Conservation (phyloP, 2,797 vertebrate species). For the Sebastes minor region DNA sequence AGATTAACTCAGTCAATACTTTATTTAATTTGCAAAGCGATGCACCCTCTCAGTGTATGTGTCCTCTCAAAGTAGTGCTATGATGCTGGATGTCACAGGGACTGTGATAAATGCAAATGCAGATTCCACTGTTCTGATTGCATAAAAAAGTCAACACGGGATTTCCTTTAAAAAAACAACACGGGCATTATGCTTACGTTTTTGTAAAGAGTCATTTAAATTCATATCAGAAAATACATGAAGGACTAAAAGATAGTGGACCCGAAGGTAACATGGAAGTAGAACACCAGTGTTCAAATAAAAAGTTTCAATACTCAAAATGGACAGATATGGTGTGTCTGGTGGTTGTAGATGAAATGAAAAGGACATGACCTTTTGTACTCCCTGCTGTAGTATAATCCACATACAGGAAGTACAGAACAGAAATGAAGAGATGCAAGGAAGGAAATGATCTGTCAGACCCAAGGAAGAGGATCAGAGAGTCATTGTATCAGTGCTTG, state of each 20-base stretch:
- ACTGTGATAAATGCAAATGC: no score
- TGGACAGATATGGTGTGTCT: neutral
- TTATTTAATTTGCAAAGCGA: no score
- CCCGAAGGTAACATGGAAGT: neutral
- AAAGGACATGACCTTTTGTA: neutral
- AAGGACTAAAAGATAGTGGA: no score
- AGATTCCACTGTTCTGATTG: no score
- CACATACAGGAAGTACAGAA: conserved; percentile 5
- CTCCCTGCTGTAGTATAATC: neutral
- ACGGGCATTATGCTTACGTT: no score
- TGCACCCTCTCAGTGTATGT: accelerated
- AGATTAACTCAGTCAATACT: no score
- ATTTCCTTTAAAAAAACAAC: no score
- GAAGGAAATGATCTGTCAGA: conserved; percentile 36
- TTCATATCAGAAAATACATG: no score
- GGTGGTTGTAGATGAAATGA: neutral
- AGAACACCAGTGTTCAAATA: neutral
- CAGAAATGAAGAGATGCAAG: conserved; percentile 13
- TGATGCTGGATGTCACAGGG: no score
- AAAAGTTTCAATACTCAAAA: neutral
- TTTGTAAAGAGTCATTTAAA: neutral
- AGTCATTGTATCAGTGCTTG: neutral
- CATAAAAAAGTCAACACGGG: no score
- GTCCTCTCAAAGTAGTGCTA: no score
- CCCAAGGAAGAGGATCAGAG: conserved; percentile 5